Evolutionary conservation across 2,888 invertebrate species (phyloP), one percentile per base, ranked within the genome.

Genomic region (Ormyrus labotus): DNA sequence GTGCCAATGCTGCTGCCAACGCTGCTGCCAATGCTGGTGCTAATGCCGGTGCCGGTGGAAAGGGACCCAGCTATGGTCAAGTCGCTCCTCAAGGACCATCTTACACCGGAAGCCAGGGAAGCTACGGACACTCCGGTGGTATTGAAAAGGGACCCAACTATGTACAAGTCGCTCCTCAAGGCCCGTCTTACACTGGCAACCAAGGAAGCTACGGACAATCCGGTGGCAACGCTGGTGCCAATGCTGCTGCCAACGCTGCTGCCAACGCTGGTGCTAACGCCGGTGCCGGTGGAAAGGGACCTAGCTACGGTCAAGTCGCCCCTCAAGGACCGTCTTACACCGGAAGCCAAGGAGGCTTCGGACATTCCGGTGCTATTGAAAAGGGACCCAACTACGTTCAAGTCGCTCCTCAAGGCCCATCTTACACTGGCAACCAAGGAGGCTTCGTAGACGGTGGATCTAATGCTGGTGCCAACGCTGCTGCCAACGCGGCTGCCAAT

Each of bases 401-500:
- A 1, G 11, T 5, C 11, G n/a, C 11, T 5, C 11, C 11, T 57
- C 57, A 57, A 57, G 57, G 1, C 19, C 19, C 57, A 2, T 11
- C 13, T 48, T 50, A 50, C 11, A 61, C 51, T 53, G 63, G 63
- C 11, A 47, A 47, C 34, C 47, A 45, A n/a, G 63, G 47, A n/a
- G 63, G 63, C 47, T 47, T 19, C 19, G 19, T 19, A 19, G 19
- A 19, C 19, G 19, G 19, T n/a, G 50, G 48, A 6, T 61, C 74
- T 47, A 58, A 34, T 45, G 64, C 65, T 6, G 58, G 58, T 51
- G 61, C 64, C 7, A 80, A 76, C 48, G 68, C 60, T 2, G 48
- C 34, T 13, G 68, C 69, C 1, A 58, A 61, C 10, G 34, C 68
- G 11, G 60, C 68, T 13, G 68, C 72, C n/a, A 65, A n/a, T 58